Base-by-base conservation (phyloP, 2,113 vertebrate genomes). In the Puma concolor region DNA sequence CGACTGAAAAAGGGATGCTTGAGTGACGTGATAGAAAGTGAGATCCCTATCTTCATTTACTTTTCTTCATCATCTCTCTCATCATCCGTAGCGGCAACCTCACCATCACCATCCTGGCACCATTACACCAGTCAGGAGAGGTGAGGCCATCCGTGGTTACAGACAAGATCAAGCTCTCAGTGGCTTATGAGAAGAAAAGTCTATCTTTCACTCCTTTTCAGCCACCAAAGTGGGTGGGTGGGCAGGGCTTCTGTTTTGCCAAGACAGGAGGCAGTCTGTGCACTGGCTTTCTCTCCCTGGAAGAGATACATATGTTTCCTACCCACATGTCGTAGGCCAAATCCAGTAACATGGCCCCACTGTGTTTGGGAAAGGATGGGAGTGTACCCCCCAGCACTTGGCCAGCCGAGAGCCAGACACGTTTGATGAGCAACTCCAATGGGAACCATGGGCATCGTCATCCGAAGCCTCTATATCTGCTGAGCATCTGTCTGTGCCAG, bases 71-170 rank as follows among this genome's bases (percentile, higher is more conserved):
- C 50, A 48, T 48, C 44, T 57, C 31, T 69, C 11, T 33, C 50
- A 7, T 1, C 14, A 17, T 0, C 25, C 4, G 10, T 44, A 66
- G 44, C 41, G 8, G 41, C 64, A 44, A 13, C 10, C 17, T 50
- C 11, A 15, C 88, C 17, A 16, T 21, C 36, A 21, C 12, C 44
- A 0, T 9, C 41, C 8, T 0, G 13, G 44, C 4, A 4, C 17
- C 7, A 5, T 15, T 1, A 5, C 9, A 1, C 71, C 5, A 17
- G 27, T 41, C 66, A 50, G 44, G 2, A 16, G 41, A 80, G 64
- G 21, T 0, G 1, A 33, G 23, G 36, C 7, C 5, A 31, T 0
- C 7, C 23, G 7, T n/a, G 3, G 57, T 44, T 3, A 57, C 21
- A 60, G 48, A 38, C 31, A 27, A 29, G 48, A 9, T 74, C 50